phyloP scores from a whole-genome alignment of 2,797 vertebrate genomes.

The Anabacerthia variegaticeps region DNA sequence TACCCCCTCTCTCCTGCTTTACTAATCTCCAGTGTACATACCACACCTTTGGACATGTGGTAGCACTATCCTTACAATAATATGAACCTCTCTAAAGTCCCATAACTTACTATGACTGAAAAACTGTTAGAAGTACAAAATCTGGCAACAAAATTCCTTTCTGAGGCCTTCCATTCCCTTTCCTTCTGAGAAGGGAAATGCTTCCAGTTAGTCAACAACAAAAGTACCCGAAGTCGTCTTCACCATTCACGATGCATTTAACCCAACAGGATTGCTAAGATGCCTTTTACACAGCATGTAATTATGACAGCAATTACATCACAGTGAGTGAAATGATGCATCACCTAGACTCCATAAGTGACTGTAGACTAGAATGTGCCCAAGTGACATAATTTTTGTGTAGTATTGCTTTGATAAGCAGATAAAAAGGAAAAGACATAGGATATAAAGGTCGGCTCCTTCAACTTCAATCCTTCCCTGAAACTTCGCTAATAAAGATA shows the following conservation, averaged over 20 bases:
- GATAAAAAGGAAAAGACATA: slow-evolving; percentile 1
- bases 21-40: not conserved
- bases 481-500: not conserved
- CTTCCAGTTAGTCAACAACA: not conserved
- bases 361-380: not conserved
- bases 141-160: not conserved
- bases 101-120: not conserved
- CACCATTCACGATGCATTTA: not conserved
- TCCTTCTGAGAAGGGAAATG: not conserved
- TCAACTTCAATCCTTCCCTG: not conserved
- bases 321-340: not conserved
- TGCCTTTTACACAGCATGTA: not conserved
- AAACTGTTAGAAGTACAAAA: not conserved
- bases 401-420: not conserved
- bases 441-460: not conserved
- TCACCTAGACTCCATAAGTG: not conserved
- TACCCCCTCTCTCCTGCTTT: not conserved
- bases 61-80: not conserved
- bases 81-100: not conserved
- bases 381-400: not conserved
- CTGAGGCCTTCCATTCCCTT: not conserved
- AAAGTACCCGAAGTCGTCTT: not conserved
- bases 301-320: not conserved
- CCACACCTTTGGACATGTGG: not conserved
- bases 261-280: not conserved